Percentiles rank a stretch among this genome's conserved stretches.
Conservation (phyloP, 1,140 invertebrate genomes). For the Aethina tumida region DNA sequence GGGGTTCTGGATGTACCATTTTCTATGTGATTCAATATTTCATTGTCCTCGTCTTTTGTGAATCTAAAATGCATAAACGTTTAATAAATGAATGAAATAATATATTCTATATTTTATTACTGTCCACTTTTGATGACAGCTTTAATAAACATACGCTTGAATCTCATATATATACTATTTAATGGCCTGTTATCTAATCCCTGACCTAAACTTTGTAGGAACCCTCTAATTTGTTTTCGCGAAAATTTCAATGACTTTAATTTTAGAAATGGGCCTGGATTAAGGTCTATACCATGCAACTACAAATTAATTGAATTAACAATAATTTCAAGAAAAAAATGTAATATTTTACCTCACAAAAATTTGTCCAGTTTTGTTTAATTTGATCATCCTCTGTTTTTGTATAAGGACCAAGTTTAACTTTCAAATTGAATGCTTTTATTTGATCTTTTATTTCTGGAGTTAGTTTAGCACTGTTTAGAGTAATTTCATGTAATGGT, state of each 20-base stretch:
- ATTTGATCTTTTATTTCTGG: no score
- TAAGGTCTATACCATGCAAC: constrained; percentile 6
- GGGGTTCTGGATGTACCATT: constrained; percentile 2
- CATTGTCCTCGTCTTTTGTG: constrained; percentile 8
- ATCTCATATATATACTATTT: constrained; percentile 8
- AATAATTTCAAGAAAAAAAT: constrained; percentile 4
- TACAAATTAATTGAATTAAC: constrained; percentile 7
- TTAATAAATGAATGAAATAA: not conserved
- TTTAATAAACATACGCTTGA: constrained; percentile 6
- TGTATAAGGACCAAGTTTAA: constrained; percentile 11
- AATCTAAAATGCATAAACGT: constrained; percentile 9
- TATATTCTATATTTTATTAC: not conserved
- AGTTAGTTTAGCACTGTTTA: no score
- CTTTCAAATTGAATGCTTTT: not conserved
- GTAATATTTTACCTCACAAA: constrained; percentile 14
- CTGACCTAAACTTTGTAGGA: constrained; percentile 11
- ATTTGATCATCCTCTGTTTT: constrained; percentile 13
- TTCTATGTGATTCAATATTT: constrained; percentile 11
- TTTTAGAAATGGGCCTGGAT: constrained; percentile 8
- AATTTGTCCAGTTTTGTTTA: constrained; percentile 13
- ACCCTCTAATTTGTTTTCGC: constrained; percentile 7
- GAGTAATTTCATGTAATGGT: no score
- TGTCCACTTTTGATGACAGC: not conserved
- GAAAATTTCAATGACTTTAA: constrained; percentile 1
- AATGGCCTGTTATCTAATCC: constrained; percentile 9